Percentiles rank a stretch among this genome's conserved stretches.
phyloP scores from a whole-genome alignment of 2,113 vertebrate species.

The Crypturellus undulatus region DNA sequence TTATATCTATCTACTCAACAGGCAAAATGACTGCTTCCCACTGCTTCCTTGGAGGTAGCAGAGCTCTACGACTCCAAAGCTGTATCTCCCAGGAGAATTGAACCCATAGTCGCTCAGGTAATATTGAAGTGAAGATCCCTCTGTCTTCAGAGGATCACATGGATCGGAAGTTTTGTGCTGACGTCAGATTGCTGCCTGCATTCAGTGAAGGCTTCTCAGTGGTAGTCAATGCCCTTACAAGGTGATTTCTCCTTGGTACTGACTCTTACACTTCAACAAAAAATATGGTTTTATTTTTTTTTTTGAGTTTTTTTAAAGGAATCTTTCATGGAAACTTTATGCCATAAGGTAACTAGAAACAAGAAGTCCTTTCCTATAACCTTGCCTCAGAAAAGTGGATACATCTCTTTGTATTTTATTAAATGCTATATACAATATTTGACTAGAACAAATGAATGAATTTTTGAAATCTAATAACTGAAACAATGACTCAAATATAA shows the following conservation, averaged over 20 bases:
- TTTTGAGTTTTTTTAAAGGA: neutral
- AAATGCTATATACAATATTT: neutral
- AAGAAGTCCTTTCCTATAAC: neutral
- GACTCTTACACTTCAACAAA: neutral
- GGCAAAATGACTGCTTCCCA: neutral
- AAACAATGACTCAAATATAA: neutral
- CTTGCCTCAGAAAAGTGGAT: neutral
- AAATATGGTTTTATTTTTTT: neutral
- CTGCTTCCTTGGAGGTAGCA: neutral
- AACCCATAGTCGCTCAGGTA: neutral
- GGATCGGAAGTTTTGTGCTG: neutral
- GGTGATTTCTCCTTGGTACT: neutral
- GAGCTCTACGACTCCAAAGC: neutral
- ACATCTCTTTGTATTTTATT: neutral
- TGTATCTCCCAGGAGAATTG: neutral
- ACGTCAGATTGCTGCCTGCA: neutral
- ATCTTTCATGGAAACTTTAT: neutral
- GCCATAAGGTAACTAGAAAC: neutral
- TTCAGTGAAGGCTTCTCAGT: neutral
- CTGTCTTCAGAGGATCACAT: neutral
- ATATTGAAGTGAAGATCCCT: neutral
- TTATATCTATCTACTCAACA: neutral
- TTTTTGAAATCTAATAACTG: conserved; percentile 28
- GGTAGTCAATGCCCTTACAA: neutral
- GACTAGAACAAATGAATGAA: neutral